Base-by-base conservation (phyloP, 2,797 vertebrate genomes). In the Mormyrus proboscirostris region DNA sequence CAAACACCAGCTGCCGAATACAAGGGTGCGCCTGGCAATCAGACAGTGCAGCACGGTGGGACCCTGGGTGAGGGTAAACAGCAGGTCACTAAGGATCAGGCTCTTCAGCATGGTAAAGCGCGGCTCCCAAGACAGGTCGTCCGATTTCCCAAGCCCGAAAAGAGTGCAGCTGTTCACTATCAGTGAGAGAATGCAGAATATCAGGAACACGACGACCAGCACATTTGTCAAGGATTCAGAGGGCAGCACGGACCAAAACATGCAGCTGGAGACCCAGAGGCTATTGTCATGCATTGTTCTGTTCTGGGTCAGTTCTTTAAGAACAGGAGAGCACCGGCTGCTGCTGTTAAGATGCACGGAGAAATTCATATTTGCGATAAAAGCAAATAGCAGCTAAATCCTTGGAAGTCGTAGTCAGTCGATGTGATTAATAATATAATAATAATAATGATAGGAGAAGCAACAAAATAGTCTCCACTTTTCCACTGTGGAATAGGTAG, bases 41-140 rank as follows among this genome's bases (percentile, higher is more conserved):
- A 95, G 90, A 1, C 92, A 92, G 91, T 93, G n/a, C 51, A 92
- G 90, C 29, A 94, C 89, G 0, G 92, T 51, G 0, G 93, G 93
- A 10, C 91, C 89, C 2, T 93, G 89, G 4, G 90, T 94, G 59
- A 91, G 0, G 0, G 92, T 93, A 88, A 95, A 92, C 0, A 95
- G 1, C 0, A 95, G 59, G 88, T 95, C 93, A 87, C 93, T 94
- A n/a, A 92, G 0, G 4, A 94, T 92, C 38, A 95, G 91, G 62
- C 92, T 95, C 88, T 92, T 93, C 19, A 93, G 90, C 47, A 95
- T 85, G 4, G 90, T 41, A 6, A 92, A 92, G 33, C 94, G 92
- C 38, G 93, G 94, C 89, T 94, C 90, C 92, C 92, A 94, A 76
- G 93, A 93, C 0, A 93, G 90, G 41, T 94, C 94, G 0, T 93